A percentile compares a stretch with the other conserved stretches of the same genome.
phyloP scores from a whole-genome alignment of 2,888 invertebrate genomes.

The Epistrophella euchroma region DNA sequence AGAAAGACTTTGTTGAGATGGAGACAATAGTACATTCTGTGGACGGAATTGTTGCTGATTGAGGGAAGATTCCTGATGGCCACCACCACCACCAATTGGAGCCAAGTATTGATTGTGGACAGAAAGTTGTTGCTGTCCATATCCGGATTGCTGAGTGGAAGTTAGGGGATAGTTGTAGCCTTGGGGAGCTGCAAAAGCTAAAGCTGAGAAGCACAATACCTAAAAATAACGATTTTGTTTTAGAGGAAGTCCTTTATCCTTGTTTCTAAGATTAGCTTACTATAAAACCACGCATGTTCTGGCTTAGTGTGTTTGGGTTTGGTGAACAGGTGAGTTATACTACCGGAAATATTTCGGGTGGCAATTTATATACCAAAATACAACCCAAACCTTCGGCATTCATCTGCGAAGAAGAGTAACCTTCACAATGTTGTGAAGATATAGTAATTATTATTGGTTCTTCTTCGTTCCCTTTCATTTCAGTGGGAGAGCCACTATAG shows the following conservation, averaged over 20 bases:
- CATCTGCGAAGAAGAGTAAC: slow-evolving; percentile 53
- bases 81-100: slow-evolving; percentile 2
- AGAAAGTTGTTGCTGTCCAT: slow-evolving; percentile 74
- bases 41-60: slow-evolving; percentile 38
- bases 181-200: slow-evolving; percentile 81
- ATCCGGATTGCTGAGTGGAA: slow-evolving; percentile 32
- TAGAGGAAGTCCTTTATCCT: slow-evolving; percentile 14
- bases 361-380: slow-evolving; percentile 71
- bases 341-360: slow-evolving; percentile 38
- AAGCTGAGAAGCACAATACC: slow-evolving; percentile 81
- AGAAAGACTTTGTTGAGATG: slow-evolving; percentile 41
- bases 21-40: slow-evolving; percentile 27
- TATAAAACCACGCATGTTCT: slow-evolving; percentile 82
- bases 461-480: slow-evolving; percentile 47
- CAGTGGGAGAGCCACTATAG: slow-evolving; percentile 35
- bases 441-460: slow-evolving; percentile 41
- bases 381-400: slow-evolving; percentile 32
- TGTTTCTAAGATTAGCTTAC: slow-evolving; percentile 78
- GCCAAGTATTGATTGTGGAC: slow-evolving; percentile 41
- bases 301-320: slow-evolving; percentile 77
- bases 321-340: slow-evolving; percentile 78
- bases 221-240: slow-evolving; percentile 57
- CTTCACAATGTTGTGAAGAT: slow-evolving; percentile 53
- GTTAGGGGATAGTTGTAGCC: slow-evolving; percentile 81
- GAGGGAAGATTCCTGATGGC: slow-evolving; percentile 27